A percentile compares a stretch with the other conserved stretches of the same genome.
phyloP scores from a whole-genome alignment of 2,113 vertebrate species.

The Myotis davidii region DNA sequence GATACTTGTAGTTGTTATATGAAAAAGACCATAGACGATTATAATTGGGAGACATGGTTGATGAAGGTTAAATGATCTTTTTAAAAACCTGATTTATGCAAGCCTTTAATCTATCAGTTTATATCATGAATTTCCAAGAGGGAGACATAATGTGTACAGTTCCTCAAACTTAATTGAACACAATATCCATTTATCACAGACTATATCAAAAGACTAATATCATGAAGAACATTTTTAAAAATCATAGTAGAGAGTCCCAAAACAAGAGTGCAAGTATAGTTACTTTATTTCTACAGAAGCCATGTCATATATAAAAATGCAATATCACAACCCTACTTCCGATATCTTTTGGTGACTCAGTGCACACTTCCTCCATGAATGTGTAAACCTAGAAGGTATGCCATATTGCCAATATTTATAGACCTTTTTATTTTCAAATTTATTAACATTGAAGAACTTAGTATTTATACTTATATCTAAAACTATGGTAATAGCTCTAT shows the following conservation, averaged over 20 bases:
- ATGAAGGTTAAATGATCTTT: neutral
- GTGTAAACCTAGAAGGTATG: neutral
- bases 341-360: neutral
- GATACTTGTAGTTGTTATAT: neutral
- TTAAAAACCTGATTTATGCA: slow-evolving; percentile 17
- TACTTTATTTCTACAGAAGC: neutral
- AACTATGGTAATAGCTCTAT: neutral
- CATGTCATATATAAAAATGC: neutral
- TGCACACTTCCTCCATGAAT: neutral
- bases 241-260: neutral
- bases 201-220: neutral
- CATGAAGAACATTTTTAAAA: neutral
- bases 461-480: neutral
- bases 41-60: neutral
- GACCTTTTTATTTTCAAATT: neutral
- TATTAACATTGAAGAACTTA: neutral
- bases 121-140: neutral
- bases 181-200: neutral
- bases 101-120: neutral
- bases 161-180: neutral
- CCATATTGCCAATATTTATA: neutral
- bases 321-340: neutral
- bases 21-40: neutral
- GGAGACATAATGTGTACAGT: neutral
- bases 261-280: neutral